These are phyloP conservation scores for Apeltes quadracus DNA, from an alignment of 2,113 vertebrate species.

Conservation along the genomic window DNA sequence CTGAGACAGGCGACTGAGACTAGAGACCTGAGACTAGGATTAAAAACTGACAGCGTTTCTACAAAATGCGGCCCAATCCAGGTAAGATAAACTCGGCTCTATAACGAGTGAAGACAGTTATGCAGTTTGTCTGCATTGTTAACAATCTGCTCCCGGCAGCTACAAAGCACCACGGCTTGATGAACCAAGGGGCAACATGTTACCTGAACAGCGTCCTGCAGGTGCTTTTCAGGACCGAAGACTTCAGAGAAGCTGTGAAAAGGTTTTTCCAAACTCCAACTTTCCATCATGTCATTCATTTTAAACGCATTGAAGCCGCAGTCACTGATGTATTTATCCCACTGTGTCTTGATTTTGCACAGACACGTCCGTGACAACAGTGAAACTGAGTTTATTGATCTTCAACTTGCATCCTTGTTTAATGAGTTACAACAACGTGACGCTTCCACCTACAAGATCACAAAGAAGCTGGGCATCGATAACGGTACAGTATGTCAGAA, in stretches of 20 bases:
- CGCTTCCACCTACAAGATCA: background rate
- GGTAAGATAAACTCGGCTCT: conserved; percentile 1
- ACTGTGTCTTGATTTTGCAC: background rate
- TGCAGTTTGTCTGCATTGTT: background rate
- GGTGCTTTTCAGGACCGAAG: conserved; percentile 65
- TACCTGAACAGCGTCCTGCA: conserved; percentile 79
- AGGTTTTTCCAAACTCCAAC: conserved; percentile 49
- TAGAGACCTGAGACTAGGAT: too few relatives aligned
- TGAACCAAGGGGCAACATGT: conserved; percentile 68
- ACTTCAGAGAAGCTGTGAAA: conserved; percentile 66
- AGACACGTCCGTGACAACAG: conserved; percentile 1
- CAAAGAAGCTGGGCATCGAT: conserved; percentile 48
- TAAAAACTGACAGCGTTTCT: rapidly evolving
- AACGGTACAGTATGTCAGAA: conserved; percentile 46
- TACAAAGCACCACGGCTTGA: conserved; percentile 30
- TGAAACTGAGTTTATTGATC: conserved; percentile 18
- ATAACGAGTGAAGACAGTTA: background rate
- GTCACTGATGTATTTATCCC: too few relatives aligned
- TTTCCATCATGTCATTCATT: too few relatives aligned
- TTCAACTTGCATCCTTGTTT: conserved; percentile 63
- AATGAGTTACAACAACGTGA: background rate
- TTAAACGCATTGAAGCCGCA: too few relatives aligned
- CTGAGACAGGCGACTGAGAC: too few relatives aligned
- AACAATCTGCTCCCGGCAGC: background rate
- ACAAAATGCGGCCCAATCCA: rapidly evolving